These are phyloP conservation scores for Lepus timidus DNA, from an alignment of 2,113 vertebrate species.

Conservation along the genomic window DNA sequence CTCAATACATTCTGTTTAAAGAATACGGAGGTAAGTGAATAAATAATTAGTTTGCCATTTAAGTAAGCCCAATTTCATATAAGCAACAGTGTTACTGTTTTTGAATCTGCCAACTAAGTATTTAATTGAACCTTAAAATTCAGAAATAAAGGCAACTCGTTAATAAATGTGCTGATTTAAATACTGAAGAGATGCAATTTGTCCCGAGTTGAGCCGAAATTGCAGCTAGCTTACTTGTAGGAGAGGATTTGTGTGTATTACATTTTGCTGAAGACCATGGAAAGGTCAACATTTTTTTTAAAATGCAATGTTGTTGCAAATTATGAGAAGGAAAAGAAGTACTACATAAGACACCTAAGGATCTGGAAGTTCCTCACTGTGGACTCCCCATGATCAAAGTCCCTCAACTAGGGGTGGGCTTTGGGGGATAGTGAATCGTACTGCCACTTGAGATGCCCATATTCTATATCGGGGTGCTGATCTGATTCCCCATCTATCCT, in stretches of 20 bases:
- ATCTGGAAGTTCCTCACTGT: neutral
- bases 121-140: slow-evolving; percentile 45
- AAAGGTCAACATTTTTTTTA: neutral
- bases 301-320: neutral
- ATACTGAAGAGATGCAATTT: slow-evolving; percentile 1
- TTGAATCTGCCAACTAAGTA: slow-evolving; percentile 5
- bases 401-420: no score
- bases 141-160: slow-evolving; percentile 37
- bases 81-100: neutral
- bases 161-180: slow-evolving; percentile 26
- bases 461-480: no score
- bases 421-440: no score
- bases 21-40: neutral
- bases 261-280: neutral
- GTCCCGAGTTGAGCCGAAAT: slow-evolving; percentile 6
- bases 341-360: neutral
- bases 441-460: no score
- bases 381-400: neutral
- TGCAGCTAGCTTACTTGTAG: neutral
- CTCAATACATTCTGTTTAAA: neutral
- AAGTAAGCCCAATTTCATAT: neutral
- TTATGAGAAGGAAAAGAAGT: neutral
- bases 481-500: no score
- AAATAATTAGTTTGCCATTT: slow-evolving; percentile 9
- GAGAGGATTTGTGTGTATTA: slow-evolving; percentile 25